Evolutionary conservation across 2,113 vertebrate genomes (phyloP).

Genomic region (Gavia stellata): DNA sequence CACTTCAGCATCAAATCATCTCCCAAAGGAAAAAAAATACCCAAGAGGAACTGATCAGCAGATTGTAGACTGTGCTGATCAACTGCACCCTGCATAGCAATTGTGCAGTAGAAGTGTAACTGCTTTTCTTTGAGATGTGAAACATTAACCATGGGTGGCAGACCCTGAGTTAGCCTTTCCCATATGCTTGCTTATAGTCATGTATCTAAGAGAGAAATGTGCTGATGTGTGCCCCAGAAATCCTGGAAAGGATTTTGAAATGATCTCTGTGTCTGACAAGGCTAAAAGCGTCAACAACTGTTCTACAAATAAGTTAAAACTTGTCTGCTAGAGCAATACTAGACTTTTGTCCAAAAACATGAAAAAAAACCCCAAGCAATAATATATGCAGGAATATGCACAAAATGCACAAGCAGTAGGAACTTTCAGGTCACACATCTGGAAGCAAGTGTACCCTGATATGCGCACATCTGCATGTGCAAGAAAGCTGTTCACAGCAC

Average conservation of each 20-base stretch:
- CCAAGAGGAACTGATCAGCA: neutral
- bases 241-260: neutral
- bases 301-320: neutral
- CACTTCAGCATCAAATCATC: neutral
- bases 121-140: neutral
- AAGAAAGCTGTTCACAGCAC: neutral
- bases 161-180: neutral
- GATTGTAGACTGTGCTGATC: neutral
- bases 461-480: too few species aligned
- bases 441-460: neutral
- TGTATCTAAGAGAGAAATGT: neutral
- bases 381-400: neutral
- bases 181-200: neutral
- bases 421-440: neutral
- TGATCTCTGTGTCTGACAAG: neutral
- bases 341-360: neutral
- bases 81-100: too few species aligned
- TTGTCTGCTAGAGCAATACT: neutral
- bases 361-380: neutral
- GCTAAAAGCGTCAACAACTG: neutral
- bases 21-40: neutral
- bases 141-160: neutral
- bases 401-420: neutral
- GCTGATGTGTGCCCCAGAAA: neutral
- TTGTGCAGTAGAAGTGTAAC: neutral